Evolutionary conservation across 2,888 invertebrate genomes (phyloP).

Genomic region (Homarus gammarus): DNA sequence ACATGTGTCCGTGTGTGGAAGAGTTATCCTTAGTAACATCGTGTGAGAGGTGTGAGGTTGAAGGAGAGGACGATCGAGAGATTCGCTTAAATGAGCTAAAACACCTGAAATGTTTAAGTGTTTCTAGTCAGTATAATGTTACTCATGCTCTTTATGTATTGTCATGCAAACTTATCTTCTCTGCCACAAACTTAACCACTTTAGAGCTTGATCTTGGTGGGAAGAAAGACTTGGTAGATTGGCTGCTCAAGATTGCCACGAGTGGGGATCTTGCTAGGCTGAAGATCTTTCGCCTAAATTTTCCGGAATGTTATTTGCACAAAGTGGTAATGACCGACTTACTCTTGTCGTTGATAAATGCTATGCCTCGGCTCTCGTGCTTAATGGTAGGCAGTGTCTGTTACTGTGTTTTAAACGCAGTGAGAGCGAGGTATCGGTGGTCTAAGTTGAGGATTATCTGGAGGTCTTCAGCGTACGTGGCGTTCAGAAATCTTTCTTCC

Average conservation of each 20-base stretch:
- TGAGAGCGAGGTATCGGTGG: conserved; percentile 2
- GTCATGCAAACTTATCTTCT: neutral
- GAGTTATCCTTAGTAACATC: conserved; percentile 44
- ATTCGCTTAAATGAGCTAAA: neutral
- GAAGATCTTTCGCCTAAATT: conserved; percentile 32
- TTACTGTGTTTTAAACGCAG: neutral
- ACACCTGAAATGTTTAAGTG: conserved; percentile 19
- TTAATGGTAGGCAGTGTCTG: conserved; percentile 9
- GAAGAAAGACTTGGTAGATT: neutral
- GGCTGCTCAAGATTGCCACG: conserved; percentile 32
- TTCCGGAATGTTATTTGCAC: neutral
- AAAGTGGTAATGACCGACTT: neutral
- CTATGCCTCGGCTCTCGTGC: conserved; percentile 15
- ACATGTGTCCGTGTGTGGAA: conserved; percentile 36
- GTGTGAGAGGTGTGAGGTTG: conserved; percentile 54
- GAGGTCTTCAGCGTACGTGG: conserved; percentile 34
- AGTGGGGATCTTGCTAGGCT: conserved; percentile 2
- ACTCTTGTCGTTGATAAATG: conserved; percentile 5
- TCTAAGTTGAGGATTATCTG: conserved; percentile 9
- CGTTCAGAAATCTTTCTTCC: conserved; percentile 43
- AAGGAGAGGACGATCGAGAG: conserved; percentile 9
- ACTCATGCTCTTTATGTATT: conserved; percentile 26
- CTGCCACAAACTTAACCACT: conserved; percentile 25
- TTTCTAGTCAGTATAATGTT: conserved; percentile 47
- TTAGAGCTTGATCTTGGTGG: conserved; percentile 54